Percentiles rank a stretch among this genome's conserved stretches.
phyloP scores from a whole-genome alignment of 2,797 vertebrate species.

The Melanotaenia boesemani region DNA sequence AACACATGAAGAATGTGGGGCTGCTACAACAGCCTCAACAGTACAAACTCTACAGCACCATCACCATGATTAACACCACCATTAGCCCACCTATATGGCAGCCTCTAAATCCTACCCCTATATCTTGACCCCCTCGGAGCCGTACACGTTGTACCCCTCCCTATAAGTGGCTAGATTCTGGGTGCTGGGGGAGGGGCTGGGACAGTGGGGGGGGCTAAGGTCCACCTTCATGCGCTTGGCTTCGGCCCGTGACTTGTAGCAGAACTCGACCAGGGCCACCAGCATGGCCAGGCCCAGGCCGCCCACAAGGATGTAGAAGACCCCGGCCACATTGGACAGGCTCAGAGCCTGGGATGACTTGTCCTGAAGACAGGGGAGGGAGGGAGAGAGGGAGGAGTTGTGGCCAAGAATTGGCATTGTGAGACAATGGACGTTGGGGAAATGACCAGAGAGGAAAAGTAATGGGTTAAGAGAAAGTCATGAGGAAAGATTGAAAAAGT shows the following conservation, averaged over 20 bases:
- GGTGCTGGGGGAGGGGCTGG: conserved; percentile 99
- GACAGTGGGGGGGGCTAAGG: conserved; percentile 97
- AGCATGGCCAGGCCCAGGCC: conserved; percentile 99
- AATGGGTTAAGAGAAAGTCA: neutral
- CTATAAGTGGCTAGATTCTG: conserved; percentile 99
- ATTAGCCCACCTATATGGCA: conserved; percentile 91
- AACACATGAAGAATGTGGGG: conserved; percentile 85
- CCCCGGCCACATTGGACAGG: conserved; percentile 99
- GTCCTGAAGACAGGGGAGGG: conserved; percentile 85
- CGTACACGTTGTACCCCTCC: conserved; percentile 99
- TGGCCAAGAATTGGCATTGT: conserved; percentile 2
- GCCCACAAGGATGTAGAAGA: conserved; percentile 99
- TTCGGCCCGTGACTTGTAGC: conserved; percentile 99
- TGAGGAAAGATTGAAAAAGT: neutral
- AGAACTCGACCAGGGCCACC: conserved; percentile 99
- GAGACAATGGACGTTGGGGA: neutral
- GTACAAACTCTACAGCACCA: conserved; percentile 75
- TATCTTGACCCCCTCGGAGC: conserved; percentile 99
- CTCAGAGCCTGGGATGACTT: conserved; percentile 98
- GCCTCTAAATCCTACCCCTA: conserved; percentile 99
- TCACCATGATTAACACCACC: conserved; percentile 80
- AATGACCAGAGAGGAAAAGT: neutral
- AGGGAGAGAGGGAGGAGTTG: neutral
- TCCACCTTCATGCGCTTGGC: conserved; percentile 99
- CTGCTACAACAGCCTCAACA: conserved; percentile 65